Evolutionary conservation across 2,797 vertebrate species (phyloP), one percentile per base, ranked within the genome.

Genomic region (Enteromius viviparus): DNA sequence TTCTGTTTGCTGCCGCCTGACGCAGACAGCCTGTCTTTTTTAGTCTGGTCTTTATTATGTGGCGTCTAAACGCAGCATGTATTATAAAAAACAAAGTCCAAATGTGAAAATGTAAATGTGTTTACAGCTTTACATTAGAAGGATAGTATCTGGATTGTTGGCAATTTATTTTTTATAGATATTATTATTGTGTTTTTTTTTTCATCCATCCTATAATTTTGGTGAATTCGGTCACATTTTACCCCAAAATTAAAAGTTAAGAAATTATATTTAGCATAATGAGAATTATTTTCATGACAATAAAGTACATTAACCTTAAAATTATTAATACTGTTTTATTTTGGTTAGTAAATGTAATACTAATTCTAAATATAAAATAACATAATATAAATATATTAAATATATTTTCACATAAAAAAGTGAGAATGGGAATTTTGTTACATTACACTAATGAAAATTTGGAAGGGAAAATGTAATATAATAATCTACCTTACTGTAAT

Each of bases 121-220:
- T 80, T 80, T 42, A 58, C 49, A 80, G 69, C 55, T 81, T 37
- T 81, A 74, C 55, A 65, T 15, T 37, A 75, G 58, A 45, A 53
- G 23, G 45, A 37, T 65, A 65, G 6, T 9, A 23, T 7, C 26
- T 37, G 74, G 53, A 77, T 64, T 77, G 9, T 62, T 47, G 53
- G 26, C 19, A 47, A 19, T 21, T 49, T 10, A 9, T 40, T 40
- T 32, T 1, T 62, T 6, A 37, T 37, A 37, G 10, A 23, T 68
- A 10, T 68, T 49, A n/a, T 34, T 6, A 17, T 11, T n/a, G 10
- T 62, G 23, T 70, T 60, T 60, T 29, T 42, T 42, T 40, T 58
- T 1, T 47, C 17, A 80, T 19, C 23, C 15, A 42, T 42, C 15
- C 6, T 21, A 45, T 71, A 8, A 47, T 34, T 77, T 7, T 11